Evolutionary conservation across 2,888 invertebrate species (phyloP).

Genomic region (Leptogaster cylindrica): DNA sequence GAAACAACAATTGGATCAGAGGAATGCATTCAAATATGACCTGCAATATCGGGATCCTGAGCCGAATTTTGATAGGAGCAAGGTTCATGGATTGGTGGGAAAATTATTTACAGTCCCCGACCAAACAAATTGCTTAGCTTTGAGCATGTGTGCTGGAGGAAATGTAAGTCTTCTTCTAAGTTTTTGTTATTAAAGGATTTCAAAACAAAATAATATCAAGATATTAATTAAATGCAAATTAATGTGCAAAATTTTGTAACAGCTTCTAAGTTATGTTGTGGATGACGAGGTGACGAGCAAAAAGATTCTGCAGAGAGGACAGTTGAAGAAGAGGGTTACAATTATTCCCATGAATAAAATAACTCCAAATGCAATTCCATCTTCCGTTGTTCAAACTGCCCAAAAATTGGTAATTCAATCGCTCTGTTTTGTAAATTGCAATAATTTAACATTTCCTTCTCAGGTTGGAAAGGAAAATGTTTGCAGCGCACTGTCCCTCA

Average conservation of each 20-base stretch:
- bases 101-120: constrained; percentile 78
- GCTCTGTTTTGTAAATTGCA: not conserved
- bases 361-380: constrained; percentile 68
- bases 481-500: constrained; percentile 77
- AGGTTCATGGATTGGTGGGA: constrained; percentile 80
- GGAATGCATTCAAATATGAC: constrained; percentile 56
- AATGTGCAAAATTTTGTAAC: constrained; percentile 51
- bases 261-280: constrained; percentile 91
- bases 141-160: constrained; percentile 86
- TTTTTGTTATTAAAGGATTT: constrained; percentile 16
- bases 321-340: constrained; percentile 80
- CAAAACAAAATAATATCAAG: not conserved
- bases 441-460: constrained; percentile 36
- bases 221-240: constrained; percentile 16
- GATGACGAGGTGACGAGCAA: constrained; percentile 86
- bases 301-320: constrained; percentile 80
- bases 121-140: constrained; percentile 72
- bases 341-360: constrained; percentile 94
- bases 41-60: constrained; percentile 83
- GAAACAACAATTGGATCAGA: constrained; percentile 56
- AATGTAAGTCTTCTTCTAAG: constrained; percentile 67
- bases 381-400: constrained; percentile 68
- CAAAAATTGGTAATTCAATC: constrained; percentile 68
- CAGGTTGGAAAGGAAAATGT: constrained; percentile 83
- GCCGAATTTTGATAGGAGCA: constrained; percentile 70